A percentile compares a stretch with the other conserved stretches of the same genome.
phyloP scores from a whole-genome alignment of 1,140 invertebrate species.

The Ylistrum balloti region DNA sequence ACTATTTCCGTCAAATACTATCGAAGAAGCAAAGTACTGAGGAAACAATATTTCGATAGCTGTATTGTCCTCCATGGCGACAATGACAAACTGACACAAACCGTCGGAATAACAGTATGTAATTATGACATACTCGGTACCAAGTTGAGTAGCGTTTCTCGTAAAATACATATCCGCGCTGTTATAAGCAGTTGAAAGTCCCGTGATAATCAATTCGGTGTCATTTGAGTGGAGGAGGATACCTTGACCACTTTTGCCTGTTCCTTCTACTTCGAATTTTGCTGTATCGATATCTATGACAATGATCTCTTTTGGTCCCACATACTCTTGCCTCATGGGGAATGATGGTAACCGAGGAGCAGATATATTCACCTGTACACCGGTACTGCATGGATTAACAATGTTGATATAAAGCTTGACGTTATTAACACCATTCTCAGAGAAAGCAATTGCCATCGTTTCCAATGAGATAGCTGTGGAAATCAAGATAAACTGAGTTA shows the following conservation, averaged over 20 bases:
- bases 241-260: neutral
- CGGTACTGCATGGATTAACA: neutral
- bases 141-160: neutral
- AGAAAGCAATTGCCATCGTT: neutral
- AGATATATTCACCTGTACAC: neutral
- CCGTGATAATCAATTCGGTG: neutral
- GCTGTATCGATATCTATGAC: neutral
- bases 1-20: neutral
- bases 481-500: too few relatives aligned
- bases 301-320: neutral
- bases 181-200: neutral
- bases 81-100: neutral
- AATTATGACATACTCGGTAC: neutral
- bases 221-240: neutral
- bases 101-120: neutral
- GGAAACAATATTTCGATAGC: neutral
- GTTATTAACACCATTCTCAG: neutral
- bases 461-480: too few relatives aligned
- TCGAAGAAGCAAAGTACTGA: neutral
- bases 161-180: neutral
- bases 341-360: neutral
- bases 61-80: neutral
- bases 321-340: neutral
- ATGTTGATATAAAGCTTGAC: slow-evolving; percentile 1
- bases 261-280: neutral